Conservation (phyloP, 2,797 vertebrate genomes). For the Poecilia wingei region DNA sequence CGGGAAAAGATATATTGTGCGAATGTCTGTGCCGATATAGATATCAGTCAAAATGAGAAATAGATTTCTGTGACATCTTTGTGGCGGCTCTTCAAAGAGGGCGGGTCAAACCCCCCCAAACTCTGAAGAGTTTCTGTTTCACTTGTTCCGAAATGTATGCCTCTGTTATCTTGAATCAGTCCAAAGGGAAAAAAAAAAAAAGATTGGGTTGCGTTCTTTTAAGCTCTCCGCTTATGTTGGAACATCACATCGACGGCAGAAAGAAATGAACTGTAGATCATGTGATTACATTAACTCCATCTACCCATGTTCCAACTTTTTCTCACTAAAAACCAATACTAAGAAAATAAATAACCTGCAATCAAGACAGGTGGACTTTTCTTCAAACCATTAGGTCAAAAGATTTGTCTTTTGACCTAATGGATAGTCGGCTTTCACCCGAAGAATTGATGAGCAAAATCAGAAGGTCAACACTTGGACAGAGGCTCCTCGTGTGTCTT, state of each 20-base stretch:
- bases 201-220: conserved; percentile 60
- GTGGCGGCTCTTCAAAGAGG: conserved; percentile 58
- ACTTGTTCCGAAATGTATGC: conserved; percentile 65
- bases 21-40: conserved; percentile 64
- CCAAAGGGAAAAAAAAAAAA: conserved; percentile 19
- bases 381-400: conserved; percentile 38
- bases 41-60: conserved; percentile 72
- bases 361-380: conserved; percentile 15
- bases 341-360: conserved; percentile 13
- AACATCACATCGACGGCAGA: conserved; percentile 59
- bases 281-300: conserved; percentile 55
- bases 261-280: conserved; percentile 61
- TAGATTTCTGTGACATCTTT: conserved; percentile 65
- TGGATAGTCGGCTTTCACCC: conserved; percentile 74
- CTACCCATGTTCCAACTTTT: conserved; percentile 43
- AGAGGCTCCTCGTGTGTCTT: conserved; percentile 79
- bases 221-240: conserved; percentile 64
- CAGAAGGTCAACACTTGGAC: conserved; percentile 80
- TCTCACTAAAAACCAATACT: conserved; percentile 28
- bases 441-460: conserved; percentile 79
- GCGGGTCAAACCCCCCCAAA: conserved; percentile 48
- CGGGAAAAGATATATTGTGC: conserved; percentile 50
- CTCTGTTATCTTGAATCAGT: conserved; percentile 68
- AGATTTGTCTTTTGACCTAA: conserved; percentile 72
- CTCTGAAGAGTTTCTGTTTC: conserved; percentile 72